Evolutionary conservation across 2,113 vertebrate species (phyloP).

Genomic region (Willisornis vidua): DNA sequence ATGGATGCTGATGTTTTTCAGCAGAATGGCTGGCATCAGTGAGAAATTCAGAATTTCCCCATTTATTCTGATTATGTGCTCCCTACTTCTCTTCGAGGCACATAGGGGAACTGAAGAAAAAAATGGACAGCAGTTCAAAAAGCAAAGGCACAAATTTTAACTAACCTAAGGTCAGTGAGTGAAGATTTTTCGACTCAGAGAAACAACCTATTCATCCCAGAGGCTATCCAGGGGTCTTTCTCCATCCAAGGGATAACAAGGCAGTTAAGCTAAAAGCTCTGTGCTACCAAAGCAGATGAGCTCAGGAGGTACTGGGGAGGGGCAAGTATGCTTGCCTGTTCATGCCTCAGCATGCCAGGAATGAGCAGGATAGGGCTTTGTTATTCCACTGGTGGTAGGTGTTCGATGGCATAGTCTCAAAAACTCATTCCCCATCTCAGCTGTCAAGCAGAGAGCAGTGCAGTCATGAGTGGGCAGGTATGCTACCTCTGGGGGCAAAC

Average conservation of each 20-base stretch:
- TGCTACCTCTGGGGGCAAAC: neutral
- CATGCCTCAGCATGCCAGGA: neutral
- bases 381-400: neutral
- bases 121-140: neutral
- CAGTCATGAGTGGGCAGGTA: neutral
- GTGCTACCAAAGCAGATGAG: neutral
- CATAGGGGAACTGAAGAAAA: neutral
- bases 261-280: slow-evolving; percentile 15
- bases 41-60: neutral
- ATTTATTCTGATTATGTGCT: neutral
- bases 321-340: neutral
- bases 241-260: neutral
- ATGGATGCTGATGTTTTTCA: neutral
- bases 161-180: neutral
- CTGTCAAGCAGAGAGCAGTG: neutral
- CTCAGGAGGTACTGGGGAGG: neutral
- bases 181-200: neutral
- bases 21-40: neutral
- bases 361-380: neutral
- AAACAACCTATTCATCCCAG: neutral
- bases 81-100: neutral
- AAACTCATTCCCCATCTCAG: neutral
- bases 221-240: neutral
- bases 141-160: slow-evolving; percentile 1
- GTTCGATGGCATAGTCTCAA: neutral